Percentiles rank a stretch among this genome's conserved stretches.
Conservation (phyloP, 2,113 vertebrate genomes). For the Mionectes macconnelli region DNA sequence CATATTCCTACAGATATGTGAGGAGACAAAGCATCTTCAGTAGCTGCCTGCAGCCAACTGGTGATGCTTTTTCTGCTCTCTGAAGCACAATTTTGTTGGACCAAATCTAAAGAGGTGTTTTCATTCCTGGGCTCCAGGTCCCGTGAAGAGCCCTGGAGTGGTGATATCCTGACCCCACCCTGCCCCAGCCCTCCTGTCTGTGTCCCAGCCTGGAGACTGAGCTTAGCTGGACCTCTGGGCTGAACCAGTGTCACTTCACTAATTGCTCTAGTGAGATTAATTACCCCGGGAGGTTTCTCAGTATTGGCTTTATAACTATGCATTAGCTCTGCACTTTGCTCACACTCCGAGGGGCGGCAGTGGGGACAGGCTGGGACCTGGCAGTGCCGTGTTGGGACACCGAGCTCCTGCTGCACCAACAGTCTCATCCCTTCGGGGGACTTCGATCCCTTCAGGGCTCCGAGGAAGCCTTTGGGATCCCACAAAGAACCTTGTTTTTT, state of each 20-base stretch:
- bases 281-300: not conserved
- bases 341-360: not conserved
- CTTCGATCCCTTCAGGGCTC: not conserved
- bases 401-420: rapidly evolving
- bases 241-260: not conserved
- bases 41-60: not conserved
- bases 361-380: not conserved
- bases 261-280: not conserved
- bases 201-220: not conserved
- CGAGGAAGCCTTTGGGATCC: not conserved
- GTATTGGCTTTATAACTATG: not conserved
- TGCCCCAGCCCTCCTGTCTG: not conserved
- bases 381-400: rapidly evolving
- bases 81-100: conserved; percentile 42
- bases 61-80: not conserved
- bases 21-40: not conserved
- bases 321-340: not conserved
- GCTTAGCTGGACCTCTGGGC: not conserved
- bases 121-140: not conserved
- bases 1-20: not conserved
- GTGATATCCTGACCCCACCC: not conserved
- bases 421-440: rapidly evolving
- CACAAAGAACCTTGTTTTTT: rapidly evolving
- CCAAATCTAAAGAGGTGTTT: not conserved
- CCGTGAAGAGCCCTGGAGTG: not conserved